Evolutionary conservation across 2,113 vertebrate species (phyloP).

Genomic region (Apus apus): DNA sequence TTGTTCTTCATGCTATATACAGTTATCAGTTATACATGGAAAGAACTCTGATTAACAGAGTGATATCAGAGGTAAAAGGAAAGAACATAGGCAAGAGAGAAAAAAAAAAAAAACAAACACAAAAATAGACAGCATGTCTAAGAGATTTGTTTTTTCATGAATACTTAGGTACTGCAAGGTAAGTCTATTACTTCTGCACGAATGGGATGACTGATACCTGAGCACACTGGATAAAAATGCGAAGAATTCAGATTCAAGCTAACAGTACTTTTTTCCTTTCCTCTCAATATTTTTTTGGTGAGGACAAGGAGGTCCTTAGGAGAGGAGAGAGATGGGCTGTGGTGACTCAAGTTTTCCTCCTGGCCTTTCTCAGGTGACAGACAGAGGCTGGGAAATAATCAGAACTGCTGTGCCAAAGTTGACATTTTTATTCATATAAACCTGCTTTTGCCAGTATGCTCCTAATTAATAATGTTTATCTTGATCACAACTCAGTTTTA

Average conservation of each 20-base stretch:
- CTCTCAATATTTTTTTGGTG: neutral
- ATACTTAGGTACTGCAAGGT: neutral
- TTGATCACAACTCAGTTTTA: neutral
- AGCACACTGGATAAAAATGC: neutral
- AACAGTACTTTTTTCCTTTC: neutral
- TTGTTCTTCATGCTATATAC: neutral
- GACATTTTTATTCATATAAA: neutral
- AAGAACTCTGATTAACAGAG: neutral
- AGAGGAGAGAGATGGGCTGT: neutral
- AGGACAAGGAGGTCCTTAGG: neutral
- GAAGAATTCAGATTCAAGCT: neutral
- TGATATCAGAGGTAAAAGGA: neutral
- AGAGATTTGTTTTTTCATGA: neutral
- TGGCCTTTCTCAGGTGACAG: neutral
- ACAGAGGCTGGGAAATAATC: neutral
- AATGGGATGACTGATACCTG: neutral
- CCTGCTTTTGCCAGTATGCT: neutral
- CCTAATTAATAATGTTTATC: neutral
- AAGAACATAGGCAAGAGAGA: neutral
- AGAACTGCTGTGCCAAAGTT: neutral
- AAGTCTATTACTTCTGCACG: neutral
- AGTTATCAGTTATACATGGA: neutral
- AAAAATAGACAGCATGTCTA: rapidly evolving
- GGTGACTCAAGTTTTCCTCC: neutral
- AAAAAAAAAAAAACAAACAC: neutral